phyloP scores from a whole-genome alignment of 2,113 vertebrate genomes.

The Nesoenas mayeri region DNA sequence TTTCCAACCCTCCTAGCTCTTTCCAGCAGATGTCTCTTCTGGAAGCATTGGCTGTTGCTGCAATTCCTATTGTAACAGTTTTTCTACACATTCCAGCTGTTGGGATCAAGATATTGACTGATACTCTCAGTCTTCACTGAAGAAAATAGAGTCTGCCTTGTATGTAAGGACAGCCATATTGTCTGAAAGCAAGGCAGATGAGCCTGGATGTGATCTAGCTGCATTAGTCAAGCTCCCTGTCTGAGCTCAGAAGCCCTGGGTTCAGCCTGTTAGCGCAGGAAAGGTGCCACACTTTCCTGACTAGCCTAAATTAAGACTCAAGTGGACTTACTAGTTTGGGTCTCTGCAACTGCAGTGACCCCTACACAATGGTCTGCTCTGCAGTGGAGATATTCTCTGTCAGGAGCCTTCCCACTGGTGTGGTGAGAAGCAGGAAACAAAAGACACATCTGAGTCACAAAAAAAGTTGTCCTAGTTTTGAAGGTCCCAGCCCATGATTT shows the following conservation, averaged over 20 bases:
- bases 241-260: not conserved
- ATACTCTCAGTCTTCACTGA: not conserved
- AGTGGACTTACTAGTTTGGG: not conserved
- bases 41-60: not conserved
- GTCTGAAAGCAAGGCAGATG: not conserved
- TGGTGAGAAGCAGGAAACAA: not conserved
- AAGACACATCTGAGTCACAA: not conserved
- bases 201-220: not conserved
- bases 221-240: not conserved
- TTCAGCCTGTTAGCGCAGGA: not conserved
- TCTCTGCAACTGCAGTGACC: not conserved
- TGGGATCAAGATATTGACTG: not conserved
- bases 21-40: not conserved
- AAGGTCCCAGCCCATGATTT: not conserved
- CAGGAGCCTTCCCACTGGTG: rapidly evolving
- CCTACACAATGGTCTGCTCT: rapidly evolving
- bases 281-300: not conserved
- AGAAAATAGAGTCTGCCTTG: not conserved
- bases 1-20: not conserved
- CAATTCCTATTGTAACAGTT: not conserved
- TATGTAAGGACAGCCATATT: not conserved
- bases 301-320: not conserved
- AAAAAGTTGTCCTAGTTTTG: not conserved
- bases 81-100: not conserved
- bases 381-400: not conserved